These are phyloP conservation scores for Pristionchus japonicus DNA, from an alignment of 2,888 invertebrate genomes.

Conservation along the genomic window DNA sequence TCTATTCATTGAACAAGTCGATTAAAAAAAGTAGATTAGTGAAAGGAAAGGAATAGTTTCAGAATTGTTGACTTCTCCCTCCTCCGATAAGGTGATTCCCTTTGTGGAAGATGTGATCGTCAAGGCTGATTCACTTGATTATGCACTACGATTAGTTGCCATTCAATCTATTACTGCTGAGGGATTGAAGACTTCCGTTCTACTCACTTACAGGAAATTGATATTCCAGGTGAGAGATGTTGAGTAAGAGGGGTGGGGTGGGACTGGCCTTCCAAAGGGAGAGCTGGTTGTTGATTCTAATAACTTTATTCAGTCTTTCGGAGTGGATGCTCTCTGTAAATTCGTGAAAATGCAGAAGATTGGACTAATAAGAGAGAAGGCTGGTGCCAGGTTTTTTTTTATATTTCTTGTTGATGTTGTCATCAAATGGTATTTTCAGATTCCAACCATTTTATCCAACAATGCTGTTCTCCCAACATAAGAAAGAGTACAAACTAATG, in stretches of 20 bases:
- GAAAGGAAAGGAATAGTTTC: slow-evolving; percentile 35
- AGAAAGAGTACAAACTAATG: slow-evolving; percentile 56
- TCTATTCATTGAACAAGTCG: no score
- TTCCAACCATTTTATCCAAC: slow-evolving; percentile 48
- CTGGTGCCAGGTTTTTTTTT: not conserved
- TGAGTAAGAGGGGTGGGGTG: not conserved
- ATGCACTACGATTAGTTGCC: slow-evolving; percentile 37
- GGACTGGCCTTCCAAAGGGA: no score
- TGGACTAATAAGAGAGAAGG: slow-evolving; percentile 68
- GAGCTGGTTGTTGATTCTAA: not conserved
- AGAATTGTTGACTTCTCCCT: slow-evolving; percentile 91
- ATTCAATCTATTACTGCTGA: slow-evolving; percentile 43
- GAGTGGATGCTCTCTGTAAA: slow-evolving; percentile 62
- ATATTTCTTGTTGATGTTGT: not conserved
- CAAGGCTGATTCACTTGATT: not conserved
- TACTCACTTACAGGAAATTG: slow-evolving; percentile 80
- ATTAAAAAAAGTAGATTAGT: no score
- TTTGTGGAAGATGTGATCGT: slow-evolving; percentile 94
- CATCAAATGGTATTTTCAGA: not conserved
- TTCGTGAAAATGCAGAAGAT: slow-evolving; percentile 71
- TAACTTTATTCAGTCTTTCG: slow-evolving; percentile 66
- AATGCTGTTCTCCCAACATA: slow-evolving; percentile 55
- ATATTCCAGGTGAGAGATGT: slow-evolving; percentile 55
- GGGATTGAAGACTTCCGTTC: slow-evolving; percentile 90
- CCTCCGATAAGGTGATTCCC: slow-evolving; percentile 89